Evolutionary conservation across 2,888 invertebrate genomes (phyloP).

Genomic region (Sarcophaga variegata): DNA sequence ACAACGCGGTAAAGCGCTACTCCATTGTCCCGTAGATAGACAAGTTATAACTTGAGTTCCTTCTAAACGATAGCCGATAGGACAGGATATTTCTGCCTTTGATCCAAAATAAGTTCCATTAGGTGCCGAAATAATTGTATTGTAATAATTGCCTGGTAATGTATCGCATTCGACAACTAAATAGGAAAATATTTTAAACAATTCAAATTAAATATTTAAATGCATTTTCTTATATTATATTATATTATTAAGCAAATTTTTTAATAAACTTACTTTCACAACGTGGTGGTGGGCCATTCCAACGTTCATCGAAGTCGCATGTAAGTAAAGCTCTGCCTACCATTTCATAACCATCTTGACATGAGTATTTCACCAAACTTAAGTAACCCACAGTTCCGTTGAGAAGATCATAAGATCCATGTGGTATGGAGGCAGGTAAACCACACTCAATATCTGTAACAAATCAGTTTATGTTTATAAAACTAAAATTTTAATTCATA

Average conservation of each 20-base stretch:
- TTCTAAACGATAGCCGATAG: slow-evolving; percentile 86
- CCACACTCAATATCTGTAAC: slow-evolving; percentile 92
- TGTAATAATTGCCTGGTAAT: slow-evolving; percentile 84
- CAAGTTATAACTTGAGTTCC: slow-evolving; percentile 88
- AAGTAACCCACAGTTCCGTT: slow-evolving; percentile 94
- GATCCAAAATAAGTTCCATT: slow-evolving; percentile 88
- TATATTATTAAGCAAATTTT: too few species aligned
- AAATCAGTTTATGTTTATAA: not conserved
- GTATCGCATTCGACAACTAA: slow-evolving; percentile 88
- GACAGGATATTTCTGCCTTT: slow-evolving; percentile 89
- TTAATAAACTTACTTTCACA: slow-evolving; percentile 87
- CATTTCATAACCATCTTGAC: slow-evolving; percentile 93
- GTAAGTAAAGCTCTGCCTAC: slow-evolving; percentile 91
- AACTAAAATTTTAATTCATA: slow-evolving; percentile 62
- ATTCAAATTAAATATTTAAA: not conserved
- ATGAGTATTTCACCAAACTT: slow-evolving; percentile 92
- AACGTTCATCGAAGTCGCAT: slow-evolving; percentile 95
- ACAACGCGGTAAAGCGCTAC: slow-evolving; percentile 89
- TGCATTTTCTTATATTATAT: not conserved
- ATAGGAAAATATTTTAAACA: not conserved
- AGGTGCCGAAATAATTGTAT: slow-evolving; percentile 84
- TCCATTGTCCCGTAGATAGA: slow-evolving; percentile 90
- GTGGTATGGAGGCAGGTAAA: slow-evolving; percentile 91
- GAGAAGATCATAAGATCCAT: slow-evolving; percentile 90
- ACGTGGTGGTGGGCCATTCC: slow-evolving; percentile 96